Evolutionary conservation across 2,888 invertebrate species (phyloP).

Genomic region (Hypercompe scribonia): DNA sequence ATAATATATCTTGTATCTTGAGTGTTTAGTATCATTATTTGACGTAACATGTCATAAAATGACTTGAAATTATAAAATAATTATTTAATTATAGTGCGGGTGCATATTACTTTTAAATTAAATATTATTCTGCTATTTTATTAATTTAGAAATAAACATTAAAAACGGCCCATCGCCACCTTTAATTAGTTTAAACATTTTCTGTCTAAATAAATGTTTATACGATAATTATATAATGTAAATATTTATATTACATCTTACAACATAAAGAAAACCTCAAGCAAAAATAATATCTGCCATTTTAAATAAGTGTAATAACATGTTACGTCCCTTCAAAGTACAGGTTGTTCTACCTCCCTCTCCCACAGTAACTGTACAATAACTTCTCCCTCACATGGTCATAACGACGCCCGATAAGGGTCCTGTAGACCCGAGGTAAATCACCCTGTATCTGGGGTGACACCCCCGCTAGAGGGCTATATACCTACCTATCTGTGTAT

Average conservation of each 20-base stretch:
- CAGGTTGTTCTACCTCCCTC: slow-evolving; percentile 54
- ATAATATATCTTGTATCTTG: neutral
- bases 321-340: slow-evolving; percentile 81
- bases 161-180: neutral
- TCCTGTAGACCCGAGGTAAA: slow-evolving; percentile 83
- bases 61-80: neutral
- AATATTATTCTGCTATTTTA: neutral
- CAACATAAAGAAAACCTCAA: slow-evolving; percentile 67
- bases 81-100: neutral
- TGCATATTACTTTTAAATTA: neutral
- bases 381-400: slow-evolving; percentile 86
- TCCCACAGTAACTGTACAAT: slow-evolving; percentile 70
- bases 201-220: neutral
- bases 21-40: neutral
- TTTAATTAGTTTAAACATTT: neutral
- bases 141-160: neutral
- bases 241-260: no score
- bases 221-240: no score
- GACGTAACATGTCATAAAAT: neutral
- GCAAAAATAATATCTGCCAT: slow-evolving; percentile 67
- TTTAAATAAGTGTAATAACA: slow-evolving; percentile 78
- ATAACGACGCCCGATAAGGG: slow-evolving; percentile 86
- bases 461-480: slow-evolving; percentile 72
- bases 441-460: slow-evolving; percentile 84
- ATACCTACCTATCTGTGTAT: slow-evolving; percentile 51